Base-by-base conservation (phyloP, 2,113 vertebrate genomes). In the Cheilinus undulatus region DNA sequence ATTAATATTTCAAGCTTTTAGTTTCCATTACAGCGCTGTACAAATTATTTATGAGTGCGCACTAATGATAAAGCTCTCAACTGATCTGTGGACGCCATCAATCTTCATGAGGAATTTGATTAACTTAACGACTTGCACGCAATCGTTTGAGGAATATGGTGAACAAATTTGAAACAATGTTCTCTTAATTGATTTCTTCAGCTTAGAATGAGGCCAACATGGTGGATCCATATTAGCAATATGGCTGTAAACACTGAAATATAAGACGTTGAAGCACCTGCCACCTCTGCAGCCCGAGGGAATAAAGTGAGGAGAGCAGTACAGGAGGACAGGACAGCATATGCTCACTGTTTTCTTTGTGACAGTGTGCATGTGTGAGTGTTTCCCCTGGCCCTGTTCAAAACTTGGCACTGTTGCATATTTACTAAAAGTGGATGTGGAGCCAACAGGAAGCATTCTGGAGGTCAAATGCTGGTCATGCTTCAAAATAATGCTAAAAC, bases 1-100 rank as follows among this genome's bases (percentile, higher is more conserved):
- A 84, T 84, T 76, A 86, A 82, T 85, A 72, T 72, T 71, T 83
- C 23, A 20, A 62, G 71, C 56, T 68, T 83, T 67, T 57, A 40
- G 30, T 71, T 82, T 82, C 65, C 66, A 84, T 60, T 69, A 73
- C 14, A 62, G 43, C 15, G 6, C 45, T 6, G 61, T 40, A 42
- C 26, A 59, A 70, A 62, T 53, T 53, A 66, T 76, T 73, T 59
- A 62, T 66, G 68, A 5, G 23, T 30, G n/a, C 8, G 38, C 38
- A 1, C 56, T 46, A 57, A 73, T 36, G 69, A 73, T 57, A 45
- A 67, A 70, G 38, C 58, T 36, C 68, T 26, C 19, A 20, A 27
- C 23, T 54, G 50, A 62, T 50, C 26, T 3, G 7, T 1, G 15
- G 50, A 46, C 20, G 1, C 26, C 61, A 73, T 80, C 61, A 60